Base-by-base conservation (phyloP, 2,113 vertebrate species). In the Leuciscus idus region DNA sequence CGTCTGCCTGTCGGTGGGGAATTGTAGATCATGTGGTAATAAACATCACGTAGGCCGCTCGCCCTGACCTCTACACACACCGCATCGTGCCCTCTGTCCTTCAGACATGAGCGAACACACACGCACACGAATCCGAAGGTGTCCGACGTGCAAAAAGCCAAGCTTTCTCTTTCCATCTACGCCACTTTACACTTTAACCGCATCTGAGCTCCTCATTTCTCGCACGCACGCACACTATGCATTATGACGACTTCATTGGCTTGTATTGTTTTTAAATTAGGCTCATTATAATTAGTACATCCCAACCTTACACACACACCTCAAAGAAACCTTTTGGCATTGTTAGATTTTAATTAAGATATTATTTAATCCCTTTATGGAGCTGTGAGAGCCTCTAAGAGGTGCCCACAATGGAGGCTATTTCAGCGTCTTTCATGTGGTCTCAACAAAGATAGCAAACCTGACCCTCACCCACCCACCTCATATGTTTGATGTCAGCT, bases 1-100 rank as follows among this genome's bases (percentile, higher is more conserved):
- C n/a, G 21, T 83, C 46, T 43, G 30, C n/a, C 26, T 52, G 81
- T 72, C 23, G 50, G 66, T 72, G 50, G 50, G 30, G 81, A 83
- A 83, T 57, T 28, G 48, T 83, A 73, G 46, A 83, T 83, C 66
- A 73, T 83, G 50, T 55, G 81, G 48, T 83, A 57, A 73, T 83
- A 73, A 72, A 73, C 48, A 83, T n/a, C 46, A 83, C 57, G 50
- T 73, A 83, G 81, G 50, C 30, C 30, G 21, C 21, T 55, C 39
- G 12, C 11, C 4, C 28, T 83, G 81, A 73, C 68, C 81, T 73
- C 81, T 59, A 28, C 48, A 43, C 36, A 26, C 39, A 15, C 10
- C 55, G 55, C 4, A 83, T 83, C 68, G 39, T 30, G 57, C 30
- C 68, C 23, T 73, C n/a, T 43, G 68, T 83, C 68, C 81, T 83